These are phyloP conservation scores for Prosopocoilus inquinatus DNA, from an alignment of 2,888 invertebrate species.

Conservation along the genomic window DNA sequence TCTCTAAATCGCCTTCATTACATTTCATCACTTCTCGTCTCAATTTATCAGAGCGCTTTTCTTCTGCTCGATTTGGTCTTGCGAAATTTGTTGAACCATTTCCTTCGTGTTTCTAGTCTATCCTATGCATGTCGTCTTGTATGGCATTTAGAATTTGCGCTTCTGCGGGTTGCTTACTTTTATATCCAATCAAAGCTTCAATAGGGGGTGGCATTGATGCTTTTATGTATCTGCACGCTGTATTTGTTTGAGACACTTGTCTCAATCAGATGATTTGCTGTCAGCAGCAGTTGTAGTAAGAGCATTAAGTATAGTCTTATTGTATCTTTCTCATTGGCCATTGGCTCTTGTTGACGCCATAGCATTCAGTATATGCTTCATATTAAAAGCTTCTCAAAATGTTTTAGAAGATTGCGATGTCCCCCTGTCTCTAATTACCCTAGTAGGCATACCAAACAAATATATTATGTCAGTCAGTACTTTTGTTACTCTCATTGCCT, in stretches of 20 bases:
- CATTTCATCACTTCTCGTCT: conserved; percentile 9
- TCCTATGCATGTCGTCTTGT: conserved; percentile 7
- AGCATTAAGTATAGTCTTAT: too few relatives aligned
- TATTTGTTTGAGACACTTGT: too few relatives aligned
- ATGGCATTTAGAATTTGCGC: conserved; percentile 14
- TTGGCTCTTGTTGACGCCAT: too few relatives aligned
- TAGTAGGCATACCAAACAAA: background rate
- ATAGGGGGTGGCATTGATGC: conserved; percentile 24
- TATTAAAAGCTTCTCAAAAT: conserved; percentile 12
- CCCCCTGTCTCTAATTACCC: conserved; percentile 10
- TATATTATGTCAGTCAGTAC: conserved; percentile 1
- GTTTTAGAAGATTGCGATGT: conserved; percentile 7
- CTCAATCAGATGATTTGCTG: too few relatives aligned
- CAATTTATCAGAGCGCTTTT: background rate
- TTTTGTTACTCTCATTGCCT: background rate
- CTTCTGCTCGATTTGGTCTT: conserved; percentile 23
- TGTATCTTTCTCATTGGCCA: too few relatives aligned
- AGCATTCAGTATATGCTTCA: conserved; percentile 1
- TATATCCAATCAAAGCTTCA: conserved; percentile 26
- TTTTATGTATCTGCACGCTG: conserved; percentile 8
- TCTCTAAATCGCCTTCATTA: conserved; percentile 22
- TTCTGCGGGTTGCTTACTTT: conserved; percentile 12
- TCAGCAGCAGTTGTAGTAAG: too few relatives aligned
- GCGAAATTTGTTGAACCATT: conserved; percentile 15
- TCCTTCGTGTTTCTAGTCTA: conserved; percentile 17